These are phyloP conservation scores for Diadumene lineata DNA, from an alignment of 92 coral and sea anemone species.

Conservation along the genomic window DNA sequence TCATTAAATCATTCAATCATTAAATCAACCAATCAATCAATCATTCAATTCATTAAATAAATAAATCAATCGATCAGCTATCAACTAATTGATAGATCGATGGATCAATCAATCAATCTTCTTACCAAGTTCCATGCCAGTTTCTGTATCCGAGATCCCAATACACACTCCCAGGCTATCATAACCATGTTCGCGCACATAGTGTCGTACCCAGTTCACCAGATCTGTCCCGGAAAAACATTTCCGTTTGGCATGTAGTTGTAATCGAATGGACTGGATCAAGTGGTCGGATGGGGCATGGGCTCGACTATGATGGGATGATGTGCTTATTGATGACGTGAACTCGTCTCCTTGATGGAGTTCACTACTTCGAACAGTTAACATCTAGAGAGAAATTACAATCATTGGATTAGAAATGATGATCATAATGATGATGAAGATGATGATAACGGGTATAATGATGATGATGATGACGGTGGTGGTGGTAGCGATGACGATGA, in stretches of 20 bases:
- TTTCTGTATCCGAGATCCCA: slow-evolving; percentile 70
- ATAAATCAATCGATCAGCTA: no score
- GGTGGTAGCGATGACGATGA: neutral
- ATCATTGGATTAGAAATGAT: neutral
- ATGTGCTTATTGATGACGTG: slow-evolving; percentile 62
- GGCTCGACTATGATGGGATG: slow-evolving; percentile 61
- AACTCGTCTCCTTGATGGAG: slow-evolving; percentile 44
- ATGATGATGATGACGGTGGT: slow-evolving; percentile 1
- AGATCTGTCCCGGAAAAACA: slow-evolving; percentile 77
- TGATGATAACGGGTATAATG: neutral
- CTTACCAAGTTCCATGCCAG: slow-evolving; percentile 80
- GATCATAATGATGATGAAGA: neutral
- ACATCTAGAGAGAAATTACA: slow-evolving; percentile 29
- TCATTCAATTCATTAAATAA: no score
- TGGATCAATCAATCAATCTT: neutral
- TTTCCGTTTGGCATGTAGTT: slow-evolving; percentile 71
- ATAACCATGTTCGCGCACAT: slow-evolving; percentile 53
- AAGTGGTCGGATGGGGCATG: slow-evolving; percentile 74
- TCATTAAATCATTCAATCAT: neutral
- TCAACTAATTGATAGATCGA: neutral
- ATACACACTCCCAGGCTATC: slow-evolving; percentile 83
- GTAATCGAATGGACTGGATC: slow-evolving; percentile 65
- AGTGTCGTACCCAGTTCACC: slow-evolving; percentile 63
- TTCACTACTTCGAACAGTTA: slow-evolving; percentile 23
- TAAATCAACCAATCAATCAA: no score